Percentiles rank a stretch among this genome's conserved stretches.
These are phyloP conservation scores for Onychostruthus taczanowskii DNA, from an alignment of 2,113 vertebrate species.

Conservation along the genomic window DNA sequence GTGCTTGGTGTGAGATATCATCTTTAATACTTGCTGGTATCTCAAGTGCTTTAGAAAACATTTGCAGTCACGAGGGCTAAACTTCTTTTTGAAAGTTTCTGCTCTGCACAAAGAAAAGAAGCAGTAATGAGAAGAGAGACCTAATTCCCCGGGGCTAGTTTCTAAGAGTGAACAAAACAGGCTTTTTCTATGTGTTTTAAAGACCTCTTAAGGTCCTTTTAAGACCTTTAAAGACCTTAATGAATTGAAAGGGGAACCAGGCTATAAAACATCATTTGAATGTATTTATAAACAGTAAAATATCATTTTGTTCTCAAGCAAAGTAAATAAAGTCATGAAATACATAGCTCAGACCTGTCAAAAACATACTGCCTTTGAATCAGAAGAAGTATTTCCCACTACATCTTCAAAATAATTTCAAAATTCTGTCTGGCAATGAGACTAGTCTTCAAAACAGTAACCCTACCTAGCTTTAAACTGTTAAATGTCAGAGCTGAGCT, in stretches of 20 bases:
- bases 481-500: constrained; percentile 17
- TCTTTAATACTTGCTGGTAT: neutral
- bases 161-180: neutral
- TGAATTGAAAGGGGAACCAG: constrained; percentile 18
- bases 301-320: constrained; percentile 41
- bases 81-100: neutral
- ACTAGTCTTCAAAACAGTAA: constrained; percentile 21
- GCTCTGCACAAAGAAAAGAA: neutral
- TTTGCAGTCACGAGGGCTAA: neutral
- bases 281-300: constrained; percentile 24
- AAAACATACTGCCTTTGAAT: constrained; percentile 7
- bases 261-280: neutral
- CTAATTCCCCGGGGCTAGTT: neutral
- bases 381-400: neutral
- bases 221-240: neutral
- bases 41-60: neutral
- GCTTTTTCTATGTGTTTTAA: neutral
- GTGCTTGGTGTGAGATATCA: neutral
- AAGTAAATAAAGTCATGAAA: constrained; percentile 50
- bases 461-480: neutral
- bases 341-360: constrained; percentile 2
- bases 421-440: neutral
- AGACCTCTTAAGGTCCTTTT: neutral
- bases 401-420: neutral
- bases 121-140: neutral